Conservation (phyloP, 2,888 invertebrate species). For the Agrotis segetum region DNA sequence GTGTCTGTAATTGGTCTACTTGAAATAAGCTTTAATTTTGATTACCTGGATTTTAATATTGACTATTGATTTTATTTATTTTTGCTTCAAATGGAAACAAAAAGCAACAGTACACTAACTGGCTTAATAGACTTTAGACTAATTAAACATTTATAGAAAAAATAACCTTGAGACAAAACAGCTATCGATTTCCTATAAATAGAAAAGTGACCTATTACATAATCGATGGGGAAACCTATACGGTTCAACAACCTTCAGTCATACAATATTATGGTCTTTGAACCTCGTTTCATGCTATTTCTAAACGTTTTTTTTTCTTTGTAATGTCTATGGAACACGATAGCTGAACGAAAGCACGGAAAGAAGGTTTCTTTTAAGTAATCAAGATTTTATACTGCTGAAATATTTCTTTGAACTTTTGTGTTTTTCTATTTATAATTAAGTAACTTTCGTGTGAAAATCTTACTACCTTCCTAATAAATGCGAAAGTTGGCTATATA, state of each 20-base stretch:
- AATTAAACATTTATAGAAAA: neutral
- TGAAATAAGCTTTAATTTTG: too few relatives aligned
- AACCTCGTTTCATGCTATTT: neutral
- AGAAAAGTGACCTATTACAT: slow-evolving; percentile 6
- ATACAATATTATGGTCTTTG: slow-evolving; percentile 9
- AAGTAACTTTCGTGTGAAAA: too few relatives aligned
- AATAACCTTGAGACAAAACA: neutral
- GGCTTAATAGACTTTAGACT: neutral
- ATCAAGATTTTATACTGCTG: neutral
- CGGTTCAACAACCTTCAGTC: slow-evolving; percentile 12
- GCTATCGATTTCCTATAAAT: slow-evolving; percentile 9
- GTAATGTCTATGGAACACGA: slow-evolving; percentile 1
- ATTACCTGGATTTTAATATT: too few relatives aligned
- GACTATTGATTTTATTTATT: slow-evolving; percentile 15
- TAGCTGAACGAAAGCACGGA: neutral
- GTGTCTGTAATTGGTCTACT: too few relatives aligned
- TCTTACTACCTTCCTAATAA: too few relatives aligned
- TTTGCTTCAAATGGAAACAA: neutral
- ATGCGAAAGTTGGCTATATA: too few relatives aligned
- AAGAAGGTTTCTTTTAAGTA: neutral
- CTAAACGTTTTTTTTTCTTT: neutral
- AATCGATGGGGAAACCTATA: neutral
- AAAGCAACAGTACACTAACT: neutral
- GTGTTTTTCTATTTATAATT: too few relatives aligned
- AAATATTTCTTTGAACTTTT: too few relatives aligned